These are phyloP conservation scores for Leucoraja ocellata DNA, from an alignment of 2,797 vertebrate genomes.

Conservation along the genomic window DNA sequence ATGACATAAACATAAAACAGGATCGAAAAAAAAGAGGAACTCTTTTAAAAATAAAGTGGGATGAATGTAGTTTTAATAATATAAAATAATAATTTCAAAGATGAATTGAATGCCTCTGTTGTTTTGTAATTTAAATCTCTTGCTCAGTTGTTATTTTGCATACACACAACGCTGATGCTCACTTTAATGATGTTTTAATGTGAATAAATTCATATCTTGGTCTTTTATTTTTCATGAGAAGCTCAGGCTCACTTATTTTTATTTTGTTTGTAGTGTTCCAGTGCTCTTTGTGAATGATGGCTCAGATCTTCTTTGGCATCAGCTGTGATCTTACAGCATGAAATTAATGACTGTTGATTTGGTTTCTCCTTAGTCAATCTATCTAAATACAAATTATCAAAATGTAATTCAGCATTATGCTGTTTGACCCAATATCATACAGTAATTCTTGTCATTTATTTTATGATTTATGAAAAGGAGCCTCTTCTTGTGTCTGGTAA, in stretches of 20 bases:
- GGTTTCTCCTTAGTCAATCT: neutral
- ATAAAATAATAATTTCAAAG: neutral
- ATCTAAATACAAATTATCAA: slow-evolving; percentile 6
- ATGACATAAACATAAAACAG: neutral
- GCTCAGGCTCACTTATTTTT: neutral
- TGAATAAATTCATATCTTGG: neutral
- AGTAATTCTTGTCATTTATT: neutral
- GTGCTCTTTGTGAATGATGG: neutral
- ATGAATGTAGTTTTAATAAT: neutral
- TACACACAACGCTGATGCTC: neutral
- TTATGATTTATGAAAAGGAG: neutral
- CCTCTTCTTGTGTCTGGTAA: neutral
- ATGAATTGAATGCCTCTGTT: neutral
- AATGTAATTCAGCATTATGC: neutral
- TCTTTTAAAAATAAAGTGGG: neutral
- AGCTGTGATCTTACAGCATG: neutral
- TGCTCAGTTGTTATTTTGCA: neutral
- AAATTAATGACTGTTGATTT: neutral
- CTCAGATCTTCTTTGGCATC: neutral
- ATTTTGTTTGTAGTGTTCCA: neutral
- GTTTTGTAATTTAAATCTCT: neutral
- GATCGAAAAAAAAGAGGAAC: neutral
- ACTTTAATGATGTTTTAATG: neutral
- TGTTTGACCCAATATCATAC: too few species aligned
- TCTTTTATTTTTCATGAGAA: neutral